Percentiles rank a stretch among this genome's conserved stretches.
Evolutionary conservation across 1,140 invertebrate genomes (phyloP).

Genomic region (Eupeodes corollae): DNA sequence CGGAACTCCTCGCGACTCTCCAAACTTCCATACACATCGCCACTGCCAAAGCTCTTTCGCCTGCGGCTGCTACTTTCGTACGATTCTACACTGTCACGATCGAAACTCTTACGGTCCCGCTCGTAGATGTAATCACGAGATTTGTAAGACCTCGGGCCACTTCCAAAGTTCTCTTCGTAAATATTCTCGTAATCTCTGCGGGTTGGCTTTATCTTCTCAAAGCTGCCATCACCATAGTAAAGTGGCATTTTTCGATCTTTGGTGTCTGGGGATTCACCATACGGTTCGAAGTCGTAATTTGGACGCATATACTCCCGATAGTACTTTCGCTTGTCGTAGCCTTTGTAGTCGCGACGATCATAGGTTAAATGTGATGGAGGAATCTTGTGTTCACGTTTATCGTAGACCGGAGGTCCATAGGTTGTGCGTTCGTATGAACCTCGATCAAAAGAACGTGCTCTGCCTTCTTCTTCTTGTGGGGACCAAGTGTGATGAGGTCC

Average conservation of each 20-base stretch:
- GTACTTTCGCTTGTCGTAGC: conserved; percentile 21
- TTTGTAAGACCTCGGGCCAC: conserved; percentile 8
- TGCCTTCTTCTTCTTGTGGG: conserved; percentile 31
- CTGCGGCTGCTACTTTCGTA: conserved; percentile 28
- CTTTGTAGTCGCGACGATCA: conserved; percentile 12
- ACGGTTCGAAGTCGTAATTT: conserved; percentile 28
- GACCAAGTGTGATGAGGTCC: conserved; percentile 33
- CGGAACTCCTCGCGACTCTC: conserved; percentile 34
- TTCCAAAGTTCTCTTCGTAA: conserved; percentile 21
- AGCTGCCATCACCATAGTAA: conserved; percentile 5
- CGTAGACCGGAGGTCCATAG: conserved; percentile 32
- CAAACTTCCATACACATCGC: conserved; percentile 32
- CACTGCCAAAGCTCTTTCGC: conserved; percentile 32
- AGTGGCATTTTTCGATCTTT: background rate
- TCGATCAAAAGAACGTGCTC: conserved; percentile 29
- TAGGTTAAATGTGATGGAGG: conserved; percentile 15
- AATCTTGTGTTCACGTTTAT: conserved; percentile 23
- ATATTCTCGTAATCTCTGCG: conserved; percentile 29
- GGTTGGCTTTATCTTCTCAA: conserved; percentile 5
- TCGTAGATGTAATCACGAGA: conserved; percentile 28
- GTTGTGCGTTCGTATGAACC: conserved; percentile 32
- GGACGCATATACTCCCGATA: conserved; percentile 29
- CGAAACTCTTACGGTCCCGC: conserved; percentile 30
- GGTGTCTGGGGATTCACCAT: conserved; percentile 6
- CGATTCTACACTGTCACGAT: conserved; percentile 35